Conservation (phyloP, 2,113 vertebrate genomes). For the Sciurus niger region DNA sequence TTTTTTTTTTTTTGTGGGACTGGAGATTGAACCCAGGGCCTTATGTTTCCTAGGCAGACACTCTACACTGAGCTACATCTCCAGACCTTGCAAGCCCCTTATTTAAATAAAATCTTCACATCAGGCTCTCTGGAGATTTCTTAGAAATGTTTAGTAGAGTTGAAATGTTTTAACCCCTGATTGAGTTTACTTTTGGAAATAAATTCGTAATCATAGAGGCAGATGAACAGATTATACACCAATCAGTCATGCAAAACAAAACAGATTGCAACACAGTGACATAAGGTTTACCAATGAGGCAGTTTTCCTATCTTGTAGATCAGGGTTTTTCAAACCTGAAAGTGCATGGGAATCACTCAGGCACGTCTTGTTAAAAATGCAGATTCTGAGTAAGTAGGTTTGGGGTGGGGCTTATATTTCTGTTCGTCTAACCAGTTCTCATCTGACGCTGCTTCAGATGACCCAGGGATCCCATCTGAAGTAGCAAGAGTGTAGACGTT, state of each 20-base stretch:
- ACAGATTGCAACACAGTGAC: constrained; percentile 2
- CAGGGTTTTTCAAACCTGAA: constrained; percentile 48
- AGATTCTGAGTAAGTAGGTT: constrained; percentile 38
- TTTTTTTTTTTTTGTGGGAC: no score
- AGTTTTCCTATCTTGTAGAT: constrained; percentile 49
- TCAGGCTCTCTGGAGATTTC: neutral
- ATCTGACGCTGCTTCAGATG: neutral
- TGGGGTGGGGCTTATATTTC: constrained; percentile 13
- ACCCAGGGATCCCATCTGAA: neutral
- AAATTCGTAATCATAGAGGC: constrained; percentile 29
- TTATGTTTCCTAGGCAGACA: no score
- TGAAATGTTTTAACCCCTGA: constrained; percentile 35
- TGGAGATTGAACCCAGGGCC: no score
- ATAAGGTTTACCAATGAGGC: neutral
- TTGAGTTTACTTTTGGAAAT: constrained; percentile 59
- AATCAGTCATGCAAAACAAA: constrained; percentile 38
- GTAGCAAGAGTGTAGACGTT: neutral
- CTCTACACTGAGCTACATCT: no score
- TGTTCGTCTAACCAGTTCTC: constrained; percentile 10
- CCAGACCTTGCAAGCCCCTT: neutral
- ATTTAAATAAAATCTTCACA: constrained; percentile 5
- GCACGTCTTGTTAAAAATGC: constrained; percentile 36
- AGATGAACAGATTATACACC: constrained; percentile 53
- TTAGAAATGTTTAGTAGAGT: constrained; percentile 42
- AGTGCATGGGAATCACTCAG: neutral